A percentile compares a stretch with the other conserved stretches of the same genome.
These are phyloP conservation scores for Otolemur crassicaudatus DNA, from an alignment of 2,797 vertebrate species.

Conservation along the genomic window DNA sequence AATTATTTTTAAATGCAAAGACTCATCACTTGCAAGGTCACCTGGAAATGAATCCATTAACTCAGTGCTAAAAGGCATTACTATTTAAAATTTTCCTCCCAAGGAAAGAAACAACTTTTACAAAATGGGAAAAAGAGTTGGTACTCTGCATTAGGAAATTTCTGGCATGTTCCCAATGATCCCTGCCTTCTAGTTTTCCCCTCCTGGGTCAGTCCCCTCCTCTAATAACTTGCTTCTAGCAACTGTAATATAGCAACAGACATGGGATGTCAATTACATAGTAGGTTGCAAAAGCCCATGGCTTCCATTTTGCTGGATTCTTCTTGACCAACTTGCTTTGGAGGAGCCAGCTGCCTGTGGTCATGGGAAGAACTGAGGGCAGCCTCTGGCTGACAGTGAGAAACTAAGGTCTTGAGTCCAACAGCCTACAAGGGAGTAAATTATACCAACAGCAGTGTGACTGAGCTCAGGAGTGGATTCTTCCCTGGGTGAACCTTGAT, in stretches of 20 bases:
- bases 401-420: not conserved
- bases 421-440: not conserved
- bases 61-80: not conserved
- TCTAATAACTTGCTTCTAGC: not conserved
- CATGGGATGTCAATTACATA: not conserved
- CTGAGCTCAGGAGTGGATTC: not conserved
- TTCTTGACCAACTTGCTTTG: not conserved
- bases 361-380: not conserved
- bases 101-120: not conserved
- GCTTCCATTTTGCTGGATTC: not conserved
- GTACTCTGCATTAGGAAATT: not conserved
- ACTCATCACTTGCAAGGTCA: not conserved
- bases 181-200: not conserved
- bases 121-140: not conserved
- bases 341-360: not conserved
- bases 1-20: not conserved
- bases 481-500: not conserved
- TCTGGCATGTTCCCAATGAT: not conserved
- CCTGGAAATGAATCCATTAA: not conserved
- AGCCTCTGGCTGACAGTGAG: not conserved
- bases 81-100: not conserved
- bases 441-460: not conserved
- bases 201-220: not conserved
- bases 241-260: not conserved
- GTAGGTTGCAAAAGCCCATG: not conserved